Conservation (phyloP, 2,113 vertebrate species). For the Gadus chalcogrammus region DNA sequence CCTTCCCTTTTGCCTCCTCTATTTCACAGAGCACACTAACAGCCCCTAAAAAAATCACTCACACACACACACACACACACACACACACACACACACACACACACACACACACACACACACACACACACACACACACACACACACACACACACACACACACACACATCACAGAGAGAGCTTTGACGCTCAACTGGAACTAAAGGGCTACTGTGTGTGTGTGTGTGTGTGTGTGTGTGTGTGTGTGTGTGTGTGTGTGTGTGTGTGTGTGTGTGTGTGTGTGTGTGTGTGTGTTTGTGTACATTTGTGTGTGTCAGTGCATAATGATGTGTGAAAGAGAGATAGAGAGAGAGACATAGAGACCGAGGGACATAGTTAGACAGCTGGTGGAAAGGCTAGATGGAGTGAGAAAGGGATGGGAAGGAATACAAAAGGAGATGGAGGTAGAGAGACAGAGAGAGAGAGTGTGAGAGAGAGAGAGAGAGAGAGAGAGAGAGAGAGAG, state of each 20-base stretch:
- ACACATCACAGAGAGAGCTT: slow-evolving; percentile 24
- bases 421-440: slow-evolving; percentile 8
- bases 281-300: slow-evolving; percentile 1
- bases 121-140: slow-evolving; percentile 13
- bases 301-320: neutral
- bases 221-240: neutral
- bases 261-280: slow-evolving; percentile 2
- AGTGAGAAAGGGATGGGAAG: slow-evolving; percentile 6
- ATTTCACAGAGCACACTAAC: slow-evolving; percentile 28
- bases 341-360: neutral
- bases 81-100: slow-evolving; percentile 5
- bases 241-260: neutral
- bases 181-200: slow-evolving; percentile 13
- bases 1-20: slow-evolving; percentile 19
- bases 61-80: neutral
- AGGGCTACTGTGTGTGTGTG: slow-evolving; percentile 2
- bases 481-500: slow-evolving; percentile 1
- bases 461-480: slow-evolving; percentile 6
- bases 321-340: neutral
- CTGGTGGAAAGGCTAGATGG: neutral
- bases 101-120: neutral
- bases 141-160: neutral
- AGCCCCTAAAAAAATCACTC: slow-evolving; percentile 8
- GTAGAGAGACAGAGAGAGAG: slow-evolving; percentile 6
- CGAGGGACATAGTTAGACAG: neutral